phyloP scores from a whole-genome alignment of 2,797 vertebrate genomes.

The Anguilla pacifica region DNA sequence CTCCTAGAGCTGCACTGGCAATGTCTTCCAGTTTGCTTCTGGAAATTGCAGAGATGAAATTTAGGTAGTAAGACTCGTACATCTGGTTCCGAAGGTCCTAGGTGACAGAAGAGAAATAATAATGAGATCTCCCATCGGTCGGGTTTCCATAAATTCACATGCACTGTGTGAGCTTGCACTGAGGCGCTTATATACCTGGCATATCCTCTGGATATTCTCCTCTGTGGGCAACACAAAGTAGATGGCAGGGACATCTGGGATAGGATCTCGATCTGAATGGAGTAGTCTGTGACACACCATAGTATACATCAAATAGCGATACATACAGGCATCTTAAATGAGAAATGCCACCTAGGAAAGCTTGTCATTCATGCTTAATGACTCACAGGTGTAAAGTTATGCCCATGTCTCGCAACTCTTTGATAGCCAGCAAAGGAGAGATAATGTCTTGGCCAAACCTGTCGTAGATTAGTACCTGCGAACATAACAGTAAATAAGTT shows the following conservation, averaged over 20 bases:
- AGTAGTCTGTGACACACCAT: conserved; percentile 74
- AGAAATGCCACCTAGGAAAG: not conserved
- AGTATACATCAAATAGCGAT: conserved; percentile 11
- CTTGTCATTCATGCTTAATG: not conserved
- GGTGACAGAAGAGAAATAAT: conserved; percentile 25
- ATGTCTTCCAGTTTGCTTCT: conserved; percentile 97
- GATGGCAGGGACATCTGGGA: conserved; percentile 94
- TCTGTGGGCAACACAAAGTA: conserved; percentile 98
- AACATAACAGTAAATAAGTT: conserved; percentile 5
- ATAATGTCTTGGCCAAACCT: conserved; percentile 97
- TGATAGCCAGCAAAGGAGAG: conserved; percentile 92
- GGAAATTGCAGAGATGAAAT: conserved; percentile 98
- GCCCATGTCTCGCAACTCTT: conserved; percentile 96
- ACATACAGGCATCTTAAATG: not conserved
- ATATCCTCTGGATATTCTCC: conserved; percentile 96
- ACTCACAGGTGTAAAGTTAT: conserved; percentile 95
- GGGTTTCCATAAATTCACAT: not conserved
- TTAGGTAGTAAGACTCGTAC: conserved; percentile 94
- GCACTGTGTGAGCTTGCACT: not conserved
- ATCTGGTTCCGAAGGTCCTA: conserved; percentile 95
- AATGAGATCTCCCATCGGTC: not conserved
- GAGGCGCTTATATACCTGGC: conserved; percentile 77
- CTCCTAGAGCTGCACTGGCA: conserved; percentile 89
- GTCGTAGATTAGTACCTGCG: conserved; percentile 93
- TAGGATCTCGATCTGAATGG: conserved; percentile 93